Conservation (phyloP, 2,113 vertebrate genomes). For the Channa maculata region DNA sequence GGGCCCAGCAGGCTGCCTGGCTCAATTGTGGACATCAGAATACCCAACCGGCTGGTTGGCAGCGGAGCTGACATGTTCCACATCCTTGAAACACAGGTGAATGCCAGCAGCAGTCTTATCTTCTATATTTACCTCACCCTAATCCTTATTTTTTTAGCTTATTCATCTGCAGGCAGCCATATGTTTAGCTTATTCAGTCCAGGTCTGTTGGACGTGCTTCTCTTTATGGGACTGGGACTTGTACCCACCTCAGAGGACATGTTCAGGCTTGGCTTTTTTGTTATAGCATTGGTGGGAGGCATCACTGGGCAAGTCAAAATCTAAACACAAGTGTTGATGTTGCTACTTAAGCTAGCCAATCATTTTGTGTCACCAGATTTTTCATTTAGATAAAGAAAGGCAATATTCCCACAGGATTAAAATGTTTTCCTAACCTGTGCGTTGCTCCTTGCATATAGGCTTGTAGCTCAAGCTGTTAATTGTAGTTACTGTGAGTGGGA, state of each 20-base stretch:
- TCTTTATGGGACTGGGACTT: constrained; percentile 14
- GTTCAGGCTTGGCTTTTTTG: constrained; percentile 27
- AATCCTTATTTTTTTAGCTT: constrained; percentile 60
- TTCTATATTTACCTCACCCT: constrained; percentile 26
- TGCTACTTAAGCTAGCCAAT: constrained; percentile 54
- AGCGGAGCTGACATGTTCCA: constrained; percentile 93
- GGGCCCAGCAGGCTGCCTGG: constrained; percentile 96
- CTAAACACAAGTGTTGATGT: constrained; percentile 57
- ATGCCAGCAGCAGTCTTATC: constrained; percentile 64
- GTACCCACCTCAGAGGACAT: constrained; percentile 11
- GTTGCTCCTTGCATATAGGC: constrained; percentile 65
- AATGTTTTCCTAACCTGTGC: constrained; percentile 77
- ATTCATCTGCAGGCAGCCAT: constrained; percentile 42
- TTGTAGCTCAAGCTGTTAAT: constrained; percentile 75
- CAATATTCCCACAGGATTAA: constrained; percentile 60
- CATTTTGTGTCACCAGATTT: constrained; percentile 75
- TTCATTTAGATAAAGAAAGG: constrained; percentile 72
- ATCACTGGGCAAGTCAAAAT: constrained; percentile 42
- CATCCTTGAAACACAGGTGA: constrained; percentile 91
- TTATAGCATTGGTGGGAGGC: constrained; percentile 36
- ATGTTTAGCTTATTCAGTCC: constrained; percentile 34
- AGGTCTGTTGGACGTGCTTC: constrained; percentile 7
- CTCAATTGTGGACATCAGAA: constrained; percentile 89
- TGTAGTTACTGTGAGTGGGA: constrained; percentile 76
- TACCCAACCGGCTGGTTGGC: constrained; percentile 91